Conservation (phyloP, 2,113 vertebrate species). For the Callaeas wilsoni region DNA sequence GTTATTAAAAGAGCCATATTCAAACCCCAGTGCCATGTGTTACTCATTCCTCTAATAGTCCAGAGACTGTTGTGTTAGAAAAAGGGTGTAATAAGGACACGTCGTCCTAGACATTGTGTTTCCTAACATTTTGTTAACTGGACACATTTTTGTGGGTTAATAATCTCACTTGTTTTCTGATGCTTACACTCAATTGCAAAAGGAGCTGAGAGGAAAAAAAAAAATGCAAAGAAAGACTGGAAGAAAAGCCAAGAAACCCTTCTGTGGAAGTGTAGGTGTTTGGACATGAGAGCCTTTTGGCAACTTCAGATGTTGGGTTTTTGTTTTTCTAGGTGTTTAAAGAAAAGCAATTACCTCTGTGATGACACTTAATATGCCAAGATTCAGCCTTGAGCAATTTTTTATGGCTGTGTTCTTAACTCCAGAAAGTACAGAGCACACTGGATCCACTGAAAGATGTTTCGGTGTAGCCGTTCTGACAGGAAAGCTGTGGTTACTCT, state of each 20-base stretch:
- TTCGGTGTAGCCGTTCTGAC: slow-evolving; percentile 28
- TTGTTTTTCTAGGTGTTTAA: slow-evolving; percentile 62
- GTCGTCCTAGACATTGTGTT: not conserved
- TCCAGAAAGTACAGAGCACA: slow-evolving; percentile 52
- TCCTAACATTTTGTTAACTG: slow-evolving; percentile 44
- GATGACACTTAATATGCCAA: slow-evolving; percentile 72
- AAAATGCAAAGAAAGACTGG: not conserved
- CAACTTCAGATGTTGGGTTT: slow-evolving; percentile 23
- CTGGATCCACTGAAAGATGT: slow-evolving; percentile 51
- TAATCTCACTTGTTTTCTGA: slow-evolving; percentile 16
- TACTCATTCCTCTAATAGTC: not conserved
- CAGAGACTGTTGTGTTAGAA: slow-evolving; percentile 4
- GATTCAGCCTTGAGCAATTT: slow-evolving; percentile 70
- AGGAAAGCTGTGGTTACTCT: slow-evolving; percentile 22
- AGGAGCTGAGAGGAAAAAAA: not conserved
- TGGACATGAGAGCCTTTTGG: slow-evolving; percentile 61
- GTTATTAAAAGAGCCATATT: not conserved
- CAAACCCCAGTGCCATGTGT: not conserved
- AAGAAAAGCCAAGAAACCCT: slow-evolving; percentile 33
- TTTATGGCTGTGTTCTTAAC: slow-evolving; percentile 70
- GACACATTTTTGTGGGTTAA: slow-evolving; percentile 60
- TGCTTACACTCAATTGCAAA: slow-evolving; percentile 39
- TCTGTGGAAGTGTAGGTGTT: slow-evolving; percentile 46
- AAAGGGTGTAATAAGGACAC: slow-evolving; percentile 10
- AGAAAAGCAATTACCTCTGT: slow-evolving; percentile 72